Evolutionary conservation across 2,113 vertebrate genomes (phyloP), one percentile per base, ranked within the genome.

Genomic region (Cyanistes caeruleus): DNA sequence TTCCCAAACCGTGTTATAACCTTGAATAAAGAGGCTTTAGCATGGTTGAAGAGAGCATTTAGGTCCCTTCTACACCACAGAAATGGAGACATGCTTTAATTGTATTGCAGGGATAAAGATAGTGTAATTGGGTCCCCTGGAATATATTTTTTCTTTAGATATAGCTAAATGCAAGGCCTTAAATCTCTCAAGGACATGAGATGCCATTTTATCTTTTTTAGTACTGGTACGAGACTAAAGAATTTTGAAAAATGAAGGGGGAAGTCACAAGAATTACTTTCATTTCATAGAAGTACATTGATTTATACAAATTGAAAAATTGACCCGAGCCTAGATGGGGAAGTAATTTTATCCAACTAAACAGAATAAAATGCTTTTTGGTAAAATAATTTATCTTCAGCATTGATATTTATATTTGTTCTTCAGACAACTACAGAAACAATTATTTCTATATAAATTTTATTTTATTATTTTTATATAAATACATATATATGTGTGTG

Each of bases 21-120:
- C 95, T 91, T 97, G 90, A 92, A 95, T 94, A 95, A 92, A 96
- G 92, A 84, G 62, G 89, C 95, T 96, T 97, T 97, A 93, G 67
- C 67, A 78, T 79, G 90, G 93, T 8, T 84, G 81, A 77, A 94
- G 88, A 59, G 88, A 94, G 70, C 96, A 89, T 97, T 97, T 95
- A 87, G 69, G 76, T 91, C 83, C 33, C 82, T 81, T 89, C 87
- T 62, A 89, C 51, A 39, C 13, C 15, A 67, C 30, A 83, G 77
- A 87, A 93, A 75, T 49, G 30, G 77, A 90, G 81, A 88, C 76
- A 84, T 60, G 95, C 63, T 95, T 94, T 93, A 94, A 97, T 75
- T 95, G 68, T 48, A 92, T 95, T 93, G 60, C 31, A 90, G 44
- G 72, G 64, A 96, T 94, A 90, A 91, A 88, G 72, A 85, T 74